These are phyloP conservation scores for Acrocyrtus sp. DNA, from an alignment of 2,888 invertebrate genomes.

Conservation along the genomic window DNA sequence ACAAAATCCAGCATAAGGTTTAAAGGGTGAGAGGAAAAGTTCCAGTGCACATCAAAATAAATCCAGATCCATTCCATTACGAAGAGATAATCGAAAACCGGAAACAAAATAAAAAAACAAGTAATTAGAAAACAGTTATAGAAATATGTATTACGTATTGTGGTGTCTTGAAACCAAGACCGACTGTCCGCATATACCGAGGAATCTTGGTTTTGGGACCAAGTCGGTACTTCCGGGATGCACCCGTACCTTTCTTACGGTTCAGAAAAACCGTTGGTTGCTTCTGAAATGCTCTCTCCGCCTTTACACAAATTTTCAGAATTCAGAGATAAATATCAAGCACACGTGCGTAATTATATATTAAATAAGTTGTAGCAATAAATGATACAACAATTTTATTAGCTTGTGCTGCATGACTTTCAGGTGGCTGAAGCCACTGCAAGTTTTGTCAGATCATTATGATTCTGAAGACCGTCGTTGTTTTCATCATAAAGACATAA, in stretches of 20 bases:
- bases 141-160: constrained; percentile 53
- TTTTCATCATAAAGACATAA: constrained; percentile 68
- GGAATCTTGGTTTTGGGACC: constrained; percentile 70
- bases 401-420: background rate
- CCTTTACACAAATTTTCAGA: constrained; percentile 69
- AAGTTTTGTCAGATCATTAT: constrained; percentile 50
- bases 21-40: too few relatives aligned
- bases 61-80: constrained; percentile 32
- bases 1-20: constrained; percentile 16
- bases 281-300: constrained; percentile 95
- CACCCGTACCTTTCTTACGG: constrained; percentile 73
- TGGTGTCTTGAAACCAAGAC: constrained; percentile 97
- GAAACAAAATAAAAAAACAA: constrained; percentile 55
- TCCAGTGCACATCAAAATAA: constrained; percentile 15
- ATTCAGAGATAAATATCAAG: background rate
- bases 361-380: too few relatives aligned
- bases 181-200: constrained; percentile 87
- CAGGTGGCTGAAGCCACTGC: constrained; percentile 28
- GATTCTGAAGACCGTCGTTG: constrained; percentile 73
- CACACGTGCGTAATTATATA: background rate
- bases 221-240: constrained; percentile 70
- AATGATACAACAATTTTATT: too few relatives aligned
- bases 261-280: constrained; percentile 91
- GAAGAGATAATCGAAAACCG: constrained; percentile 17
- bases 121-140: constrained; percentile 25